These are phyloP conservation scores for Chionomys nivalis DNA, from an alignment of 2,113 vertebrate genomes.

Conservation along the genomic window DNA sequence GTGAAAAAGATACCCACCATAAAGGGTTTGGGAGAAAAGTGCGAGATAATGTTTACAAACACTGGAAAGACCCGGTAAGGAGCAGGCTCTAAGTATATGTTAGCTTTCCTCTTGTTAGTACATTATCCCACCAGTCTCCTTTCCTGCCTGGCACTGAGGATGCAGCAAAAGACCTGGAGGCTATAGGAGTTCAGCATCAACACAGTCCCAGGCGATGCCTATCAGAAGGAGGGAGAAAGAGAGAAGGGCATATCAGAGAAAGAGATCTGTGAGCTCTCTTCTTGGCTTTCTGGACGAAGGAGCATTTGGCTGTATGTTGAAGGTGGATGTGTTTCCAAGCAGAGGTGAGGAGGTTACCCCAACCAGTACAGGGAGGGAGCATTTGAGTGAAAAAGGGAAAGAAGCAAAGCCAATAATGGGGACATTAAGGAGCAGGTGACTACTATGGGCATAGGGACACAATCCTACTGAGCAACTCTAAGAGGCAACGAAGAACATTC, in stretches of 20 bases:
- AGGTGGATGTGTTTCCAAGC: background rate
- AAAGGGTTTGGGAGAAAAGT: conserved; percentile 1
- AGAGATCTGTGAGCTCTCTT: background rate
- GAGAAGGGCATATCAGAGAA: background rate
- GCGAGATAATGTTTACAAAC: background rate
- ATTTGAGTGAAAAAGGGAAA: background rate
- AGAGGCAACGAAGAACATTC: background rate
- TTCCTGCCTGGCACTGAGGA: background rate
- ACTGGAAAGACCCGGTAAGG: background rate
- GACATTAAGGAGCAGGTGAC: background rate
- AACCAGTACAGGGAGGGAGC: background rate
- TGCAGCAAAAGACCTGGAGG: background rate
- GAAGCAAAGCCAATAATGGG: background rate
- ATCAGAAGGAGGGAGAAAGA: background rate
- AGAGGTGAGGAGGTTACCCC: background rate
- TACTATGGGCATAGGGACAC: background rate
- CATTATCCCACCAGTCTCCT: background rate
- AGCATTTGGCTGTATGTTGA: background rate
- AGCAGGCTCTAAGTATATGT: background rate
- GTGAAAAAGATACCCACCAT: background rate
- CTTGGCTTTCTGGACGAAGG: background rate
- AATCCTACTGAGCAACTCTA: background rate
- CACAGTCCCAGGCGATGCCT: background rate
- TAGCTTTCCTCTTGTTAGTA: background rate
- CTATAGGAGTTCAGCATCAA: background rate